Evolutionary conservation across 1,140 invertebrate species (phyloP).

Genomic region (Eurosta solidaginis): DNA sequence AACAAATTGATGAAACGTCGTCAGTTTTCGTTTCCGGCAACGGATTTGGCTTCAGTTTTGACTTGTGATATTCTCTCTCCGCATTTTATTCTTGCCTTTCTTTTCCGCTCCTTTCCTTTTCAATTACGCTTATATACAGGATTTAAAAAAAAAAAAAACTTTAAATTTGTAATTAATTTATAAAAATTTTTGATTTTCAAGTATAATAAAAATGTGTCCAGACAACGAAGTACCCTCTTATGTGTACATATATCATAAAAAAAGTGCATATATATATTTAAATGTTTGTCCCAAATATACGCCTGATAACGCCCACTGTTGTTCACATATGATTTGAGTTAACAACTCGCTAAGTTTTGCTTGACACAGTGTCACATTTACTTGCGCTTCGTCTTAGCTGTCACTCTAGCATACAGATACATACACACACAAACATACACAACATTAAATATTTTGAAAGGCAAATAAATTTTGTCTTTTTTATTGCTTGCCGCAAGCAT

Average conservation of each 20-base stretch:
- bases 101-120: too few species aligned
- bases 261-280: background rate
- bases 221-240: too few species aligned
- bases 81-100: too few species aligned
- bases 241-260: background rate
- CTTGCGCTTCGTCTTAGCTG: background rate
- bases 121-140: too few species aligned
- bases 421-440: background rate
- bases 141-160: too few species aligned
- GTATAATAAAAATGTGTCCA: too few species aligned
- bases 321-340: background rate
- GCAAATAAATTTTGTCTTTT: background rate
- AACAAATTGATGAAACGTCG: too few species aligned
- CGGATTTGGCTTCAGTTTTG: too few species aligned
- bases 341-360: background rate
- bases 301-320: background rate
- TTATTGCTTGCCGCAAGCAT: background rate
- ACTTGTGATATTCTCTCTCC: too few species aligned
- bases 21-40: too few species aligned
- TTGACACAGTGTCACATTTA: constrained; percentile 17
- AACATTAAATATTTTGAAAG: background rate
- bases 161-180: too few species aligned
- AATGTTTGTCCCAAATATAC: background rate
- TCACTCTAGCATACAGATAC: background rate
- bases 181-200: too few species aligned